These are phyloP conservation scores for Bilobella aurantiaca DNA, from an alignment of 1,140 invertebrate species.

Conservation along the genomic window DNA sequence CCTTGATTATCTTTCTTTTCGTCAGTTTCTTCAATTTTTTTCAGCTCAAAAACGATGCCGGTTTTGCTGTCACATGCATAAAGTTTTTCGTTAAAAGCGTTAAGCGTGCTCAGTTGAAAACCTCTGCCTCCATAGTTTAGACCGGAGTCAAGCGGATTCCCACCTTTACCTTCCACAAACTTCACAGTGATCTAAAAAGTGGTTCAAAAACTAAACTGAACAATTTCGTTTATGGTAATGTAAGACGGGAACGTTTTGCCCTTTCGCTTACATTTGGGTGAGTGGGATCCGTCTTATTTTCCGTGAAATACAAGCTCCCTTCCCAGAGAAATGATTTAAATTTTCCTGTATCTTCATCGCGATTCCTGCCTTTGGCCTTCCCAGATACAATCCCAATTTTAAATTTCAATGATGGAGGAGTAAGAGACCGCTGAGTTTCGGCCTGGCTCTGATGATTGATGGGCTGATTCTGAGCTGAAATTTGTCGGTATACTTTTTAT, in stretches of 20 bases:
- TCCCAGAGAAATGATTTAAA: background rate
- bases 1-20: background rate
- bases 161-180: conserved; percentile 51
- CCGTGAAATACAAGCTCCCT: background rate
- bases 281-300: conserved; percentile 7
- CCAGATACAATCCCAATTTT: conserved; percentile 17
- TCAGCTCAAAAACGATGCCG: conserved; percentile 70
- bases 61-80: conserved; percentile 90
- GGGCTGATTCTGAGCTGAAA: background rate
- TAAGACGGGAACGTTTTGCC: background rate
- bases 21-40: conserved; percentile 37
- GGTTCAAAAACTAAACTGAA: background rate
- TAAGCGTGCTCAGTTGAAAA: conserved; percentile 94
- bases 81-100: conserved; percentile 83
- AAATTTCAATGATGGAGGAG: conserved; percentile 17
- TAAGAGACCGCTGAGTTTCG: background rate
- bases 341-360: conserved; percentile 9
- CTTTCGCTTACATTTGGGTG: conserved; percentile 9
- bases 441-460: background rate
- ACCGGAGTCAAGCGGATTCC: conserved; percentile 54
- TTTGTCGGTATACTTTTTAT: no score
- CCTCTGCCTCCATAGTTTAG: conserved; percentile 73
- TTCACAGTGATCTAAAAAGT: conserved; percentile 41
- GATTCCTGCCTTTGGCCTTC: background rate
- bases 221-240: no score